Conservation (phyloP, 1,140 invertebrate species). For the Anoplolepis gracilipes region DNA sequence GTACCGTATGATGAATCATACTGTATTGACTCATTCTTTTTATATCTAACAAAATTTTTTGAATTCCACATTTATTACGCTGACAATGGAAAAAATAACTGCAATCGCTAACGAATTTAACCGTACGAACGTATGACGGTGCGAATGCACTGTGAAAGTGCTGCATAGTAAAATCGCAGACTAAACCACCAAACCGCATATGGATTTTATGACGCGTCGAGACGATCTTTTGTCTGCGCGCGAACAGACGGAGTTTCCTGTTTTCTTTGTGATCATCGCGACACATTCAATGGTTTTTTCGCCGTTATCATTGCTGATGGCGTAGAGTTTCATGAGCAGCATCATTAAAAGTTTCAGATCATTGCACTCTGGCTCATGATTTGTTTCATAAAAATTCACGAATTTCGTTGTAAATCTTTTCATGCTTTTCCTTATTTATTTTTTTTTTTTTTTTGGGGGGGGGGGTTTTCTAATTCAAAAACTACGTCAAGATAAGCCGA, state of each 20-base stretch:
- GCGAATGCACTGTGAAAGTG: background rate
- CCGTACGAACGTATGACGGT: background rate
- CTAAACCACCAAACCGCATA: constrained; percentile 40
- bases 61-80: background rate
- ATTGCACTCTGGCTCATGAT: background rate
- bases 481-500: constrained; percentile 49
- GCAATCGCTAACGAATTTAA: constrained; percentile 7
- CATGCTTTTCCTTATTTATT: background rate
- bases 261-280: constrained; percentile 5
- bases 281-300: constrained; percentile 4
- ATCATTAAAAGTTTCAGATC: constrained; percentile 66
- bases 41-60: constrained; percentile 6
- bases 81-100: background rate
- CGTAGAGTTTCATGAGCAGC: constrained; percentile 47
- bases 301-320: background rate
- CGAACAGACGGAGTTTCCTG: background rate
- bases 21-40: constrained; percentile 20
- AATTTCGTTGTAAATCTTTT: background rate
- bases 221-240: constrained; percentile 44
- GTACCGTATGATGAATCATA: constrained; percentile 12
- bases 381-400: constrained; percentile 30
- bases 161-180: constrained; percentile 4
- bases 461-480: constrained; percentile 76
- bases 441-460: constrained; percentile 46
- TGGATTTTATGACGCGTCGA: constrained; percentile 25